phyloP scores from a whole-genome alignment of 2,797 vertebrate species.

The Eidolon dupreanum region DNA sequence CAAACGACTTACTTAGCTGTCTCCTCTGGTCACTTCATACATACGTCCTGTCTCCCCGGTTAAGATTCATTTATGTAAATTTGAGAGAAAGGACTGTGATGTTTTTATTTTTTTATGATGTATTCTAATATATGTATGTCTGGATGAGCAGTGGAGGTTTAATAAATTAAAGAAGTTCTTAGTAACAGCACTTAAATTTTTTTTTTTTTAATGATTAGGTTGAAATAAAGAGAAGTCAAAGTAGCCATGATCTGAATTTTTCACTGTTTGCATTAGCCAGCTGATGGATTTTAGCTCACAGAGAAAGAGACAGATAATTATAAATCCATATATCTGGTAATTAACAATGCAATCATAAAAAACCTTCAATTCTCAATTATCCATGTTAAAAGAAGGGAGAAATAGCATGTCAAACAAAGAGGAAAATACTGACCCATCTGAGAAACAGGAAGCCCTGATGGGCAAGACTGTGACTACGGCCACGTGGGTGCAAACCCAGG shows the following conservation, averaged over 20 bases:
- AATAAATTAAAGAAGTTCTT: constrained; percentile 4
- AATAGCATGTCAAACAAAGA: background rate
- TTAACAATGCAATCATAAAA: background rate
- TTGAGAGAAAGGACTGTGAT: background rate
- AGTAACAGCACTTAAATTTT: background rate
- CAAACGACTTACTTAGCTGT: background rate
- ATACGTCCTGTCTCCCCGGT: background rate
- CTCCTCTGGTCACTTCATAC: background rate
- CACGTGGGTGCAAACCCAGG: background rate
- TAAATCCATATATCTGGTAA: background rate
- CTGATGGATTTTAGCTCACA: background rate
- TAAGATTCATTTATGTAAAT: background rate
- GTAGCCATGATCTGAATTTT: background rate
- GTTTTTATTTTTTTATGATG: constrained; percentile 21
- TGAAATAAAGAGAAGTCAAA: background rate
- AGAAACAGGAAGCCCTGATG: background rate
- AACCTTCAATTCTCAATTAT: background rate
- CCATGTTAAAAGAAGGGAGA: background rate
- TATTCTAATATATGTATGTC: background rate
- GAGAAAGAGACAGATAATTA: background rate
- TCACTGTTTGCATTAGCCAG: background rate
- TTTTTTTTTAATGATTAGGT: background rate
- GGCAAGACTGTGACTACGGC: no score
- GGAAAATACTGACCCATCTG: background rate
- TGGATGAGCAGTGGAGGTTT: background rate